These are phyloP conservation scores for Heliconius ismenius DNA, from an alignment of 2,888 invertebrate genomes.

Conservation along the genomic window DNA sequence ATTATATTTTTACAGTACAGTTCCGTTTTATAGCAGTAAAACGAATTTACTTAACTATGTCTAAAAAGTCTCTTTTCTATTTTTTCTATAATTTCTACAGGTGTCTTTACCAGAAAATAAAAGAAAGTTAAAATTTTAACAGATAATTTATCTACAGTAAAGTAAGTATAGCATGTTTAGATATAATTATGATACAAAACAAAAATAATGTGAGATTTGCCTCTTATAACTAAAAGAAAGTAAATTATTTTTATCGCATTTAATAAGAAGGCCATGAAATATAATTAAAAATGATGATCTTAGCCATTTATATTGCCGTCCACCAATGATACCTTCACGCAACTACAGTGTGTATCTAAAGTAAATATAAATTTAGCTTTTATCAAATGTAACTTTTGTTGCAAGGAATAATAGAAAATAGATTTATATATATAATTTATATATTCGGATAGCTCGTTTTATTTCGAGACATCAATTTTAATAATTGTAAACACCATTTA, in stretches of 20 bases:
- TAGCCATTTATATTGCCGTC: not conserved
- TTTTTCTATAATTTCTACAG: not conserved
- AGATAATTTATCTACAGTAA: not conserved
- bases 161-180: not conserved
- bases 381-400: not conserved
- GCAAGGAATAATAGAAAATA: too few relatives aligned
- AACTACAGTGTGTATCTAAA: not conserved
- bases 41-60: not conserved
- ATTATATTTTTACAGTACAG: slow-evolving; percentile 26
- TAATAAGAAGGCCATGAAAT: not conserved
- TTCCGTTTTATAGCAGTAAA: slow-evolving; percentile 19
- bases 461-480: not conserved
- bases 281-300: not conserved
- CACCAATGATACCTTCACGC: too few relatives aligned
- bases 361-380: not conserved
- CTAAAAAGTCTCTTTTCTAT: not conserved
- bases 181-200: not conserved
- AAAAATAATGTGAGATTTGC: not conserved
- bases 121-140: not conserved
- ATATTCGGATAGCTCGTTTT: not conserved
- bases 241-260: not conserved
- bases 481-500: not conserved
- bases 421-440: too few relatives aligned
- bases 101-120: not conserved
- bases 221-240: not conserved